Evolutionary conservation across 2,888 invertebrate species (phyloP).

Genomic region (Cryptops parisi): DNA sequence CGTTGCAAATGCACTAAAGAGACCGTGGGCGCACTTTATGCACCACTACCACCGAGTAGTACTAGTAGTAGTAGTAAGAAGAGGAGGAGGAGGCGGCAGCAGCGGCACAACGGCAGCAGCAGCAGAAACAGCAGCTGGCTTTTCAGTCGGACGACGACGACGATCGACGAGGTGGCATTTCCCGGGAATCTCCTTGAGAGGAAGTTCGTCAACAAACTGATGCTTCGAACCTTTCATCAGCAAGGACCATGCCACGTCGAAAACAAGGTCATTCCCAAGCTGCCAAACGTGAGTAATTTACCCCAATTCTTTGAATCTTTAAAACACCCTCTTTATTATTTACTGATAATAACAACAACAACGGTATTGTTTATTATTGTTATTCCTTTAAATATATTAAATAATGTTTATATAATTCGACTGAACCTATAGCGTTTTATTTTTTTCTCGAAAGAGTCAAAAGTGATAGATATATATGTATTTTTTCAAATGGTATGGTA

Average conservation of each 20-base stretch:
- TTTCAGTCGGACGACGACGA: background rate
- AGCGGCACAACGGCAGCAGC: background rate
- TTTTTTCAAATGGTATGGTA: no score
- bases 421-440: background rate
- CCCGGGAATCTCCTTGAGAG: constrained; percentile 13
- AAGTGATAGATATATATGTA: no score
- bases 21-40: no score
- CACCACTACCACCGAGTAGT: no score
- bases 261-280: constrained; percentile 14
- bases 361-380: no score
- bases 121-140: background rate
- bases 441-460: background rate
- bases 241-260: constrained; percentile 14
- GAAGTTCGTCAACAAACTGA: constrained; percentile 16
- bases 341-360: no score
- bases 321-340: no score
- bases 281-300: constrained; percentile 12
- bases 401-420: no score
- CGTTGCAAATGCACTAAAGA: no score
- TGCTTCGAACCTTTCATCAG: constrained; percentile 3
- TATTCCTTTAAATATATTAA: no score
- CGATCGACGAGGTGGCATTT: background rate
- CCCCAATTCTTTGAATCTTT: no score
- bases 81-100: background rate
- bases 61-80: no score